Conservation (phyloP, 2,797 vertebrate species). For the Anas bernieri region DNA sequence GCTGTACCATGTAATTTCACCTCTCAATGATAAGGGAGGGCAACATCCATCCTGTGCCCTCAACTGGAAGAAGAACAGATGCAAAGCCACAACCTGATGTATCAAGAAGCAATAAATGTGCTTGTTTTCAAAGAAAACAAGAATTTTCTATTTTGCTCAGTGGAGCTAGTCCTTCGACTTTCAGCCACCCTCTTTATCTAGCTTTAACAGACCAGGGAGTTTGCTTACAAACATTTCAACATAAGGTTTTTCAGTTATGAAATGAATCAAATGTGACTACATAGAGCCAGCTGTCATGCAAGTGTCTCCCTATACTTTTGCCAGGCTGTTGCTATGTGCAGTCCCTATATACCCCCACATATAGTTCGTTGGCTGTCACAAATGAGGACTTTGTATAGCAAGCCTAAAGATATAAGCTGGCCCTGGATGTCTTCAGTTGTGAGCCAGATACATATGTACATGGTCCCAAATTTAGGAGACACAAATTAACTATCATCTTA, state of each 20-base stretch:
- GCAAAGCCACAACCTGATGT: background rate
- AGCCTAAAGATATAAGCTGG: background rate
- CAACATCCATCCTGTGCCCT: background rate
- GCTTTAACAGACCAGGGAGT: background rate
- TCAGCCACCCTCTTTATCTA: background rate
- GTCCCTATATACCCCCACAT: background rate
- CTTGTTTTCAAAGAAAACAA: background rate
- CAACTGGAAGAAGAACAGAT: background rate
- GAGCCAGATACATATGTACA: background rate
- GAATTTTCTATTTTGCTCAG: background rate
- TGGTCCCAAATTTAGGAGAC: background rate
- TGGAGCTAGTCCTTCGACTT: background rate
- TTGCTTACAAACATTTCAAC: conserved; percentile 64
- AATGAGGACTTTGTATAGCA: background rate
- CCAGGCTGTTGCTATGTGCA: background rate
- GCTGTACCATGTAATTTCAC: background rate
- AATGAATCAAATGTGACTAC: conserved; percentile 51
- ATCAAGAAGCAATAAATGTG: background rate
- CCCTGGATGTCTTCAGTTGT: background rate
- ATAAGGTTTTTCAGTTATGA: conserved; percentile 55
- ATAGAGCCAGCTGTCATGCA: conserved; percentile 48
- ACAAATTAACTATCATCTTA: background rate
- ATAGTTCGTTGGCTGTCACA: background rate
- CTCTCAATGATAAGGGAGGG: background rate
- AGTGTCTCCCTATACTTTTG: conserved; percentile 33